These are phyloP conservation scores for Theretra japonica DNA, from an alignment of 2,888 invertebrate genomes.

Conservation along the genomic window DNA sequence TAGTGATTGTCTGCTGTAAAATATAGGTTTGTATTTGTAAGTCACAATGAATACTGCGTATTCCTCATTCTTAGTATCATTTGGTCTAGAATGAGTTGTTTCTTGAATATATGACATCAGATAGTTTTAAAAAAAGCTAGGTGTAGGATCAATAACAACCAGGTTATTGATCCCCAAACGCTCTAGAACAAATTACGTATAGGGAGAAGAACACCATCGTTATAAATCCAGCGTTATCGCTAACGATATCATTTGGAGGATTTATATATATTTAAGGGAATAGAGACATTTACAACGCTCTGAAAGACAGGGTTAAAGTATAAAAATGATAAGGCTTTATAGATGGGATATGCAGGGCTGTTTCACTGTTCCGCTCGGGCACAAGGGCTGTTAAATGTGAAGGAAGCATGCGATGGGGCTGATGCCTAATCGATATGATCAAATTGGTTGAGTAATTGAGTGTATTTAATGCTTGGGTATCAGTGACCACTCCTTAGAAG, in stretches of 20 bases:
- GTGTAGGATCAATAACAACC: background rate
- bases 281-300: slow-evolving; percentile 50
- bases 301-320: slow-evolving; percentile 64
- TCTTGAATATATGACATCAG: too few relatives aligned
- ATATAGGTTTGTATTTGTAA: too few relatives aligned
- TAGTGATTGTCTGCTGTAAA: too few relatives aligned
- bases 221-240: slow-evolving; percentile 67
- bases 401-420: slow-evolving; percentile 62
- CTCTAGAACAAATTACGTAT: background rate
- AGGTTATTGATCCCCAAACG: background rate
- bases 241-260: slow-evolving; percentile 48
- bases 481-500: slow-evolving; percentile 14
- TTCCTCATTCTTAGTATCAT: too few relatives aligned
- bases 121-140: background rate
- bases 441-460: slow-evolving; percentile 36
- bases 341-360: slow-evolving; percentile 63
- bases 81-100: too few relatives aligned
- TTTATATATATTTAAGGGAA: slow-evolving; percentile 64
- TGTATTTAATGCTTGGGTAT: slow-evolving; percentile 11
- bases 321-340: slow-evolving; percentile 79
- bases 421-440: slow-evolving; percentile 50
- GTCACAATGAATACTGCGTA: too few relatives aligned
- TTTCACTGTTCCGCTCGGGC: slow-evolving; percentile 56
- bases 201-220: slow-evolving; percentile 53
- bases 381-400: slow-evolving; percentile 60